Percentiles rank a stretch among this genome's conserved stretches.
Conservation (phyloP, 1,140 invertebrate species). For the Atta cephalotes region DNA sequence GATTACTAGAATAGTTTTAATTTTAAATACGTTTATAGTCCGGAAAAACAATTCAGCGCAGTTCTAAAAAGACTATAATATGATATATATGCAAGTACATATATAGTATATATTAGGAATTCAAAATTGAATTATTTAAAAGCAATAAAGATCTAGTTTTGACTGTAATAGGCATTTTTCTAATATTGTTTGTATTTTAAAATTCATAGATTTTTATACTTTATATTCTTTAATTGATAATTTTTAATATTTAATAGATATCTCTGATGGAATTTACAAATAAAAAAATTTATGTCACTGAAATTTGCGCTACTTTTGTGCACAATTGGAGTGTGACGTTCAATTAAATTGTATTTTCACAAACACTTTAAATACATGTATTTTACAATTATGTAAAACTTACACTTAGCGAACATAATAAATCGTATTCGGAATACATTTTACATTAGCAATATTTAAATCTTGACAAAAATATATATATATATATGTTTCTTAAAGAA, state of each 20-base stretch:
- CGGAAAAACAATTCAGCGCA: too few species aligned
- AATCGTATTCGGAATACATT: conserved; percentile 14
- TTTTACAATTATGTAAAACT: conserved; percentile 52
- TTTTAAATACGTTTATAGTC: too few species aligned
- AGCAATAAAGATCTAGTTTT: too few species aligned
- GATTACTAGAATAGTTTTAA: too few species aligned
- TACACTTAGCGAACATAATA: conserved; percentile 44
- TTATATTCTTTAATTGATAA: not conserved
- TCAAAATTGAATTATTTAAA: too few species aligned
- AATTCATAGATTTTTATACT: not conserved
- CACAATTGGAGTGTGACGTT: not conserved
- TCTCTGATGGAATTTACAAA: not conserved
- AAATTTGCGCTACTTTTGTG: not conserved
- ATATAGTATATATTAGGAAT: too few species aligned
- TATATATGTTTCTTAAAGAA: conserved; percentile 5
- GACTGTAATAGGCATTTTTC: too few species aligned
- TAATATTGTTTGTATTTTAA: too few species aligned
- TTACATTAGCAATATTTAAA: conserved; percentile 20
- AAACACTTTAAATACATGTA: conserved; percentile 25
- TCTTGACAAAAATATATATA: conserved; percentile 22
- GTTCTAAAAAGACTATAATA: too few species aligned
- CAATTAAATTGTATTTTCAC: conserved; percentile 37
- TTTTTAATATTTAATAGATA: not conserved
- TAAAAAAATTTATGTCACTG: not conserved
- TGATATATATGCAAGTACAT: too few species aligned